A percentile compares a stretch with the other conserved stretches of the same genome.
phyloP scores from a whole-genome alignment of 2,113 vertebrate genomes.

The Mirza zaza region DNA sequence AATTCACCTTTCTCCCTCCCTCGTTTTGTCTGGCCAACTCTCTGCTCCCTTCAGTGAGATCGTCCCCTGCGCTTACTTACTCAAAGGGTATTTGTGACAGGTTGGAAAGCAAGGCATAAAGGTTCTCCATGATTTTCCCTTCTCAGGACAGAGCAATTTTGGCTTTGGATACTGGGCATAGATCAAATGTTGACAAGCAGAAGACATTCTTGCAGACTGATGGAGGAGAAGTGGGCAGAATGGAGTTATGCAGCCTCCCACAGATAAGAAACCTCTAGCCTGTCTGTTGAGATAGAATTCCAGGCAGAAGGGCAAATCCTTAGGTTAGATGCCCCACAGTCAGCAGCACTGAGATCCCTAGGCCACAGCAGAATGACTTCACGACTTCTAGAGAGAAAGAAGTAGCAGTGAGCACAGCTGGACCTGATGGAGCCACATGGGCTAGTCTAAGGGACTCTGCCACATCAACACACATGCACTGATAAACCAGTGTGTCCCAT shows the following conservation, averaged over 20 bases:
- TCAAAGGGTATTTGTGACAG: background rate
- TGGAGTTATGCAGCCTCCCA: too few relatives aligned
- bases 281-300: background rate
- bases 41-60: background rate
- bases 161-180: background rate
- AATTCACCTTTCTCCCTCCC: background rate
- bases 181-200: background rate
- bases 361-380: background rate
- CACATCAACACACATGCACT: fast-evolving
- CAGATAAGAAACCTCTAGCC: background rate
- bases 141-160: background rate
- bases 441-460: background rate
- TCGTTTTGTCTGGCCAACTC: background rate
- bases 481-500: background rate
- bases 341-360: background rate
- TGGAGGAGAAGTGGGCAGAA: background rate
- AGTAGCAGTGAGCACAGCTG: background rate
- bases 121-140: background rate
- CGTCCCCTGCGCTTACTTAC: background rate
- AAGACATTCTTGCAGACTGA: background rate
- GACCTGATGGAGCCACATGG: background rate
- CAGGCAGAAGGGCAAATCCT: background rate
- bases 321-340: background rate
- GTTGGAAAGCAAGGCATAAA: background rate
- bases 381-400: background rate